Percentiles rank a stretch among this genome's conserved stretches.
These are phyloP conservation scores for Gopherus evgoodei DNA, from an alignment of 2,113 vertebrate species.

Conservation along the genomic window DNA sequence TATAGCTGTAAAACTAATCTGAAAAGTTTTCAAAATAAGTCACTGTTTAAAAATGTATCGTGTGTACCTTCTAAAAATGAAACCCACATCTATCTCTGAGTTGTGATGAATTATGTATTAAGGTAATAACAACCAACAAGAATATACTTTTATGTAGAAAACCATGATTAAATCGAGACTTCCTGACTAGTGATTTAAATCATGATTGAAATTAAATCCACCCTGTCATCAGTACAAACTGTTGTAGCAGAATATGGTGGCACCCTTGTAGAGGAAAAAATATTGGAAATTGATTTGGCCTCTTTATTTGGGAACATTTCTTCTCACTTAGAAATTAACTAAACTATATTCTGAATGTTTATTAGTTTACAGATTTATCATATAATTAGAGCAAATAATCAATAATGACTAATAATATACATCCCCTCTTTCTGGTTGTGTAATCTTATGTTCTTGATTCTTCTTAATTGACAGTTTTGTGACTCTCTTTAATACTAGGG, in stretches of 20 bases:
- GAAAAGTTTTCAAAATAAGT: too few relatives aligned
- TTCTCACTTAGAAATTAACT: background rate
- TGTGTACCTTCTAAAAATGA: too few relatives aligned
- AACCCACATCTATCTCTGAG: too few relatives aligned
- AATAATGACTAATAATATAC: background rate
- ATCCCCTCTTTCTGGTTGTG: background rate
- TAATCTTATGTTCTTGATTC: background rate
- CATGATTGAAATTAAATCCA: too few relatives aligned
- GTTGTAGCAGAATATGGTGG: background rate
- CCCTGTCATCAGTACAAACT: background rate
- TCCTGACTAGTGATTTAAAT: too few relatives aligned
- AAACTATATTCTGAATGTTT: background rate
- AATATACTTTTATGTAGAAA: too few relatives aligned
- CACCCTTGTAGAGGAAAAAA: background rate
- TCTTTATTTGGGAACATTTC: background rate
- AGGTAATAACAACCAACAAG: too few relatives aligned
- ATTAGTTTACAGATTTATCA: background rate
- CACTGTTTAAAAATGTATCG: too few relatives aligned
- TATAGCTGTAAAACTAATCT: too few relatives aligned
- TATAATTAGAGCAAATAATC: background rate
- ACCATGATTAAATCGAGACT: too few relatives aligned
- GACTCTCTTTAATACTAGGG: background rate
- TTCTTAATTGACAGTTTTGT: fast-evolving
- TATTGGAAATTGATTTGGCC: fast-evolving
- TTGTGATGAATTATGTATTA: too few relatives aligned